phyloP scores from a whole-genome alignment of 2,113 vertebrate species.

The Isurus oxyrinchus region DNA sequence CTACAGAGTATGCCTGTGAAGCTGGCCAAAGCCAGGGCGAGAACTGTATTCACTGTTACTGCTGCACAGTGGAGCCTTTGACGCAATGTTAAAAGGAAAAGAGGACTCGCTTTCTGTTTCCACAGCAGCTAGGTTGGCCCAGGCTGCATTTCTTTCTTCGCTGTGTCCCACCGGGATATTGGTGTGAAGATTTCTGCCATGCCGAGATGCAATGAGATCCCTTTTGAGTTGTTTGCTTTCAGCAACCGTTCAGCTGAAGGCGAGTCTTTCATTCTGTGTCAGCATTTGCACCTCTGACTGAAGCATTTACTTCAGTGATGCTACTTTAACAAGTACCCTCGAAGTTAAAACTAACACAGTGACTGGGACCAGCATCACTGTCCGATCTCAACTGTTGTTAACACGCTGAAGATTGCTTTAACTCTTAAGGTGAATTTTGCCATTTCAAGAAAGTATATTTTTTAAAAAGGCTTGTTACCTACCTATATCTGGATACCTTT shows the following conservation, averaged over 20 bases:
- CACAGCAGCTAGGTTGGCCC: neutral
- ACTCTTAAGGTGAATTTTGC: neutral
- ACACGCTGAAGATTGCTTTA: neutral
- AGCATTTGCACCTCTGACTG: conserved; percentile 10
- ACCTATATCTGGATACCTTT: neutral
- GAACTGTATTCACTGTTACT: neutral
- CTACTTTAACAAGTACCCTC: neutral
- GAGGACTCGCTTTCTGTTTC: neutral
- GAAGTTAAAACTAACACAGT: neutral
- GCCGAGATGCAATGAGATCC: neutral
- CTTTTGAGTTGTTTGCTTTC: neutral
- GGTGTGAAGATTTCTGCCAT: neutral
- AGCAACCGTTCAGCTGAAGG: neutral
- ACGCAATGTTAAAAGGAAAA: neutral
- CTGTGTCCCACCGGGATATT: neutral
- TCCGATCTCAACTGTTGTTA: neutral
- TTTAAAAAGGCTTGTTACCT: neutral
- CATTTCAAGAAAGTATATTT: neutral
- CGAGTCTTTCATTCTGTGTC: neutral
- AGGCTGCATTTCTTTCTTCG: neutral
- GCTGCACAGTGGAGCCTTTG: conserved; percentile 31
- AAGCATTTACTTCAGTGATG: neutral
- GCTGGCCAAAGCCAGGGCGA: neutral
- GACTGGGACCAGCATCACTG: neutral
- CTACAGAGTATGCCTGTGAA: neutral